phyloP scores from a whole-genome alignment of 2,888 invertebrate genomes.

The Unio pictorum region DNA sequence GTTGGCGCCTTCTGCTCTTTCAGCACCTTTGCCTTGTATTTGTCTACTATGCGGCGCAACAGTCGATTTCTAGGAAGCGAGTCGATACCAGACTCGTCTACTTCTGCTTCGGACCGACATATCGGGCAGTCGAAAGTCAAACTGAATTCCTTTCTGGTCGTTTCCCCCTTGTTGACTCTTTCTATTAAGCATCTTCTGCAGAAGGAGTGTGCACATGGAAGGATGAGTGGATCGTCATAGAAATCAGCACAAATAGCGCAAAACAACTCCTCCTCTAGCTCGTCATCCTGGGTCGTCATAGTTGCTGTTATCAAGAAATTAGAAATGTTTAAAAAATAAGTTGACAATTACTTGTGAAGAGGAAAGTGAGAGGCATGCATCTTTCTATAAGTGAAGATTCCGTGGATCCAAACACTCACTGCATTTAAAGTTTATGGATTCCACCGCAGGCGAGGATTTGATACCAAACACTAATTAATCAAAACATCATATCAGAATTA shows the following conservation, averaged over 20 bases:
- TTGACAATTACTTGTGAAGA: too few relatives aligned
- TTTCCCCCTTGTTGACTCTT: constrained; percentile 16
- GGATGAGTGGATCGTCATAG: constrained; percentile 21
- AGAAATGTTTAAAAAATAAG: too few relatives aligned
- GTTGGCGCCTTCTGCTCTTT: constrained; percentile 1
- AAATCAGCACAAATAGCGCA: constrained; percentile 26
- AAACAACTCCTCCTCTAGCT: constrained; percentile 22
- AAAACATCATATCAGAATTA: too few relatives aligned
- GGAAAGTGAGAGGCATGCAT: too few relatives aligned
- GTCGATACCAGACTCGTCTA: constrained; percentile 14
- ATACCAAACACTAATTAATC: too few relatives aligned
- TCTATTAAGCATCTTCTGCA: constrained; percentile 18
- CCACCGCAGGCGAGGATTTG: too few relatives aligned
- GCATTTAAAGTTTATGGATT: too few relatives aligned
- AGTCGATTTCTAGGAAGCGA: constrained; percentile 18
- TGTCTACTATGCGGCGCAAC: constrained; percentile 15
- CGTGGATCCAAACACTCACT: too few relatives aligned
- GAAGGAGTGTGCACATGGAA: constrained; percentile 24
- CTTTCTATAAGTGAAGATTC: too few relatives aligned
- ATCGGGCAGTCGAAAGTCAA: constrained; percentile 23
- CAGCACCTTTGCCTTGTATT: neutral
- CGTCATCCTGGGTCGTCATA: constrained; percentile 5
- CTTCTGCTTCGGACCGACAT: constrained; percentile 14
- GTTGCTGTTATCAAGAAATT: too few relatives aligned
- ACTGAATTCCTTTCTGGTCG: constrained; percentile 10